A percentile compares a stretch with the other conserved stretches of the same genome.
These are phyloP conservation scores for Mesocentrotus franciscanus DNA, from an alignment of 53 echinoderm and acorn worm species.

Conservation along the genomic window DNA sequence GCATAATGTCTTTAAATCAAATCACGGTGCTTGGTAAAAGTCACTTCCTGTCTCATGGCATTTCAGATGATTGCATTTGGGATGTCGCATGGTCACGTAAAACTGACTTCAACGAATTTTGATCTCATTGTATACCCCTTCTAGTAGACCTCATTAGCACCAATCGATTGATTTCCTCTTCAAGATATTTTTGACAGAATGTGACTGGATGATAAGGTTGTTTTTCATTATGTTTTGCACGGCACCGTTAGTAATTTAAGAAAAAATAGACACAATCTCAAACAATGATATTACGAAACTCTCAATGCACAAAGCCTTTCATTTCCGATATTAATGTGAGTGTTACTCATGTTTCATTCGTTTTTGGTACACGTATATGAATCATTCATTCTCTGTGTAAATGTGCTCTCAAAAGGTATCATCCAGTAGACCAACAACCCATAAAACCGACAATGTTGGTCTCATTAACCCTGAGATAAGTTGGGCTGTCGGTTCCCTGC, in stretches of 20 bases:
- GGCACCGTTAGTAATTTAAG: neutral
- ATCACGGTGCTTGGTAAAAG: neutral
- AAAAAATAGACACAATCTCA: neutral
- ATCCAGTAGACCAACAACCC: neutral
- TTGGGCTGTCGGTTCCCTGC: too few relatives aligned
- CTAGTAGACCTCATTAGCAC: neutral
- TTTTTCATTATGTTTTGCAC: neutral
- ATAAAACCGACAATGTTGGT: too few relatives aligned
- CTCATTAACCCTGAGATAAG: too few relatives aligned
- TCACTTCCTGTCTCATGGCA: neutral
- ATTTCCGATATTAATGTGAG: neutral
- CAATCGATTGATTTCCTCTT: conserved; percentile 7
- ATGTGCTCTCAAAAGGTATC: neutral
- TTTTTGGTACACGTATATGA: too few relatives aligned
- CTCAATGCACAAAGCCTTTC: neutral
- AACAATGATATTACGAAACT: neutral
- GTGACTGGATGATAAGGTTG: neutral
- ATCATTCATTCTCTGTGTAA: neutral
- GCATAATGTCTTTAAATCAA: neutral
- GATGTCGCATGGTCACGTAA: neutral
- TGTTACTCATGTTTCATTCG: neutral
- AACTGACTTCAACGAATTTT: neutral
- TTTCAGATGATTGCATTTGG: neutral
- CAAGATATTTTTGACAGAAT: neutral
- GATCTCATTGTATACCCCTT: neutral